Base-by-base conservation (phyloP, 2,888 invertebrate genomes). In the Baronia brevicornis region DNA sequence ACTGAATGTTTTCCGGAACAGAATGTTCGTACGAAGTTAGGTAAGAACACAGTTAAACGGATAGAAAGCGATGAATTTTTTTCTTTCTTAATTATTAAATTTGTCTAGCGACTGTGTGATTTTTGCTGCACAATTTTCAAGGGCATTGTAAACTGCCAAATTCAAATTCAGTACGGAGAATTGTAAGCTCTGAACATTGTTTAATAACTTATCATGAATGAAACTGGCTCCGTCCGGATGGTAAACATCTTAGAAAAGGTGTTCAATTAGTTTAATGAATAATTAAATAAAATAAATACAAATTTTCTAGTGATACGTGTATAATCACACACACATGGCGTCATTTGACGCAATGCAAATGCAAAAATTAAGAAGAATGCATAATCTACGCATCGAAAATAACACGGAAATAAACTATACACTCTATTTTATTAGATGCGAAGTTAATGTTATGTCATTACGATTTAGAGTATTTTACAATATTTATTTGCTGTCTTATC, bases 71-170 rank as follows among this genome's bases (percentile, higher is more conserved):
- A 55, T 58, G 53, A 54, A n/a, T n/a, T n/a, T n/a, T n/a, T n/a
- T 58, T 54, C 51, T 54, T 44, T 52, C 44, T 46, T 55, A 51
- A 63, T 50, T 49, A 60, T 46, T 58, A 52, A 59, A 64, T 59
- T 54, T 46, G 54, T 55, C 51, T 51, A 60, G 56, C 63, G 61
- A 63, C 69, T 58, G 65, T 65, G 60, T 62, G 62, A 72, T 70
- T 74, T 80, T 74, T 71, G 74, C 82, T 80, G 84, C 80, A 84
- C 77, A 78, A 74, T 84, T 80, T 85, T 85, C 84, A 85, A 85
- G 84, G 84, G 79, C 84, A 85, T 63, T 58, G 51, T 31, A 42
- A 45, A 43, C 43, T 48, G 47, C 46, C 45, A 51, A 51, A 49
- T 47, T 48, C 41, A 41, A 30, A 33, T 21, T 28, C 43, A 43